phyloP scores from a whole-genome alignment of 2,888 invertebrate genomes.

The Drosophila pegasa region DNA sequence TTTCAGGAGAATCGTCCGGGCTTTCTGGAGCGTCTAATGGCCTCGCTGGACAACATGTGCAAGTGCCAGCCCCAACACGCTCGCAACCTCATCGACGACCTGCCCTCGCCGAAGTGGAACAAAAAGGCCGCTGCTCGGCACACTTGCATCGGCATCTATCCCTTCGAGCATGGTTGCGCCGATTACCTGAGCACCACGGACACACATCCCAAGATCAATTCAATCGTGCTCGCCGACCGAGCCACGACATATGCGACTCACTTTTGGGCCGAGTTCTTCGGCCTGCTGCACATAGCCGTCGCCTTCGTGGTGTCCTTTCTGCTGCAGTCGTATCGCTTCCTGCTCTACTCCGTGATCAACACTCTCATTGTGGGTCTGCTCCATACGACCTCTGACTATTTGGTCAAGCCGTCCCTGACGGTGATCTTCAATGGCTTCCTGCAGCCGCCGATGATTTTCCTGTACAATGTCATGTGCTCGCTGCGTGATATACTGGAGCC shows the following conservation, averaged over 20 bases:
- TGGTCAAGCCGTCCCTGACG: conserved; percentile 88
- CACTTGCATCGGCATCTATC: conserved; percentile 87
- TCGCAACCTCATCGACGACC: conserved; percentile 61
- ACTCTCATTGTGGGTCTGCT: conserved; percentile 87
- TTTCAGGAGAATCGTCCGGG: conserved; percentile 32
- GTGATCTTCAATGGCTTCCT: conserved; percentile 88
- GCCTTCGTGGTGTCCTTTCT: conserved; percentile 88
- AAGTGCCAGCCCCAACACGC: conserved; percentile 53
- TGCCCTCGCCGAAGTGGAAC: conserved; percentile 72
- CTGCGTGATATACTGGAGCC: conserved; percentile 88
- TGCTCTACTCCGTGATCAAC: conserved; percentile 87
- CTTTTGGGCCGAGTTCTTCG: conserved; percentile 90
- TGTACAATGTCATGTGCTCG: conserved; percentile 87
- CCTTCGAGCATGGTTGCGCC: conserved; percentile 89
- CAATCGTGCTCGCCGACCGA: conserved; percentile 87
- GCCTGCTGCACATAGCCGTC: conserved; percentile 87
- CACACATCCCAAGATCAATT: conserved; percentile 86
- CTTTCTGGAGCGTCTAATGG: conserved; percentile 60
- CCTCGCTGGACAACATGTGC: conserved; percentile 74
- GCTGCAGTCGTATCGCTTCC: conserved; percentile 87
- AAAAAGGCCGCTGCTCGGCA: conserved; percentile 59
- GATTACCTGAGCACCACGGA: conserved; percentile 88
- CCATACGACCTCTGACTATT: conserved; percentile 88
- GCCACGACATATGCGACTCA: conserved; percentile 87
- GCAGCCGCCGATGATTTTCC: conserved; percentile 89